Evolutionary conservation across 2,113 vertebrate species (phyloP), one percentile per base, ranked within the genome.

Genomic region (Oncorhynchus mykiss): DNA sequence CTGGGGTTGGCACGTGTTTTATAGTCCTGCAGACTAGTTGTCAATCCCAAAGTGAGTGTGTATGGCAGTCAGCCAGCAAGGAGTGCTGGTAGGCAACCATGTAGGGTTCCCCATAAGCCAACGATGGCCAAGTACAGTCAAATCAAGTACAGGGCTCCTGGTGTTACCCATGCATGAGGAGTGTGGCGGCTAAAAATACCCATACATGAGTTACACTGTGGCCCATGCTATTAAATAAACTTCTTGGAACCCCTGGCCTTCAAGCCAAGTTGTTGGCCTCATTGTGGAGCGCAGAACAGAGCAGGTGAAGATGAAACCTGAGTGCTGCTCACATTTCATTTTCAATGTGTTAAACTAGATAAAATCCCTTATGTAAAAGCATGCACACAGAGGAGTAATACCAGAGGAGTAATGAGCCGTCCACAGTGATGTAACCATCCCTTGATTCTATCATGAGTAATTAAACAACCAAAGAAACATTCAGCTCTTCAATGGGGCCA

Each of bases 391-490:
- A 9, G 39, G 82, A 80, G 73, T 81, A 90, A 91, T 87, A 86
- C 80, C 39, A 45, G 39, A 45, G 39, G 82, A 80, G 75, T 81
- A 90, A 91, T 87, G 88, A 91, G 75, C 81, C 84, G 73, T 79
- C 14, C 7, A 20, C 66, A 22, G 78, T 92, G 84, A 91, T 77
- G 74, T 83, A 91, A 92, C 83, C 0, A 0, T 8, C 25, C 74
- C 79, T 81, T 86, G 82, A 75, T 72, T 75, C 64, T 71, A 79
- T 68, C 74, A 75, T 57, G 72, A 84, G 60, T 70, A 86, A 88
- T 86, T 85, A 84, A 74, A 80, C 39, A 24, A 91, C 75, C 16
- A 45, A 31, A 59, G 3, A 71, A 73, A 73, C 84, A 84, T 75
- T 16, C 39, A 45, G 39, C 7, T 45, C 39, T 45, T 45, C 8